phyloP scores from a whole-genome alignment of 2,888 invertebrate genomes.

The Barypeithes pellucidus region DNA sequence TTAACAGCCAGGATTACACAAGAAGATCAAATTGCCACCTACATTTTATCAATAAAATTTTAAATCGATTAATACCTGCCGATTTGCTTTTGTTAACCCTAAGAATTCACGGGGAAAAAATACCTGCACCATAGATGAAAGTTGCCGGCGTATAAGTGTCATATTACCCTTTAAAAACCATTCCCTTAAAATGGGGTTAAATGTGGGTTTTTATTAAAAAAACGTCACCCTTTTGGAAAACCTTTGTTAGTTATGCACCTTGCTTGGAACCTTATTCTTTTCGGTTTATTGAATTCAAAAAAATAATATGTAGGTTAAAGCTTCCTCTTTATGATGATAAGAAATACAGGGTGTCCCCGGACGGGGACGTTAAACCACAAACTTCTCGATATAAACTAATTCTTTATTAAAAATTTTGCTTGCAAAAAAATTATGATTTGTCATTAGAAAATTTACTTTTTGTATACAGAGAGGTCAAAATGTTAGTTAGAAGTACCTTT shows the following conservation, averaged over 20 bases:
- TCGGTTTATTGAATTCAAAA: background rate
- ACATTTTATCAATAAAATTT: constrained; percentile 12
- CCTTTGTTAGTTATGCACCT: background rate
- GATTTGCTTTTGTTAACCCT: constrained; percentile 16
- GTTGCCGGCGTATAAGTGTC: background rate
- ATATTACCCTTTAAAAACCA: constrained; percentile 11
- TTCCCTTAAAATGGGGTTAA: constrained; percentile 18
- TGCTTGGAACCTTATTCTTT: background rate
- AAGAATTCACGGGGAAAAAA: background rate
- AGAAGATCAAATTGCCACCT: constrained; percentile 18
- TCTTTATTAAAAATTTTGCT: too few relatives aligned
- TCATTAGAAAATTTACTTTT: too few relatives aligned
- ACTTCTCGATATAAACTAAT: too few relatives aligned
- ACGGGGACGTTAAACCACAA: too few relatives aligned
- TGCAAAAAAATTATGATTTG: too few relatives aligned
- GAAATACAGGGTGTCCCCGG: too few relatives aligned
- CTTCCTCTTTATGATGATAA: too few relatives aligned
- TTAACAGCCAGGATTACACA: background rate
- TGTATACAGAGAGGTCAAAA: too few relatives aligned
- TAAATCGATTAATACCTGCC: constrained; percentile 3
- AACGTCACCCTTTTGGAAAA: background rate
- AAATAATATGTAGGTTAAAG: too few relatives aligned
- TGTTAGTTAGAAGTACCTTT: too few relatives aligned
- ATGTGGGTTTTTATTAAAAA: background rate
- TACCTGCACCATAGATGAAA: constrained; percentile 5